Evolutionary conservation across 2,113 vertebrate species (phyloP).

Genomic region (Raja brachyura): DNA sequence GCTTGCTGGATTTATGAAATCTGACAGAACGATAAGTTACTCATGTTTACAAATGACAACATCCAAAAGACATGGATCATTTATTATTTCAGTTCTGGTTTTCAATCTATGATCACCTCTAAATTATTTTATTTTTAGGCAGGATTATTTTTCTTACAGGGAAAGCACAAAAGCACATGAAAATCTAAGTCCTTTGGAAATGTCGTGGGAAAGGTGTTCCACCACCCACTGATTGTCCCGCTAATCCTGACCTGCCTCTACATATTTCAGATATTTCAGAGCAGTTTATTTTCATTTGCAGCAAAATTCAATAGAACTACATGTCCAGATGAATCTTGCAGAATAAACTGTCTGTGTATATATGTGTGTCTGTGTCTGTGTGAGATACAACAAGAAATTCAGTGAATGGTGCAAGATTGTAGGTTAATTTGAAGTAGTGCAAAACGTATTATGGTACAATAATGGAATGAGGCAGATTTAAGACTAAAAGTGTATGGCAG

Average conservation of each 20-base stretch:
- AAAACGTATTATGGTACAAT: too few species aligned
- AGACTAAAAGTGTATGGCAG: too few species aligned
- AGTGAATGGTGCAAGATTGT: too few species aligned
- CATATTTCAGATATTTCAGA: not conserved
- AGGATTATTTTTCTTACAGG: not conserved
- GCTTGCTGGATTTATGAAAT: constrained; percentile 40
- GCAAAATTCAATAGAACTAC: too few species aligned
- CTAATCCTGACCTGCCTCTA: not conserved
- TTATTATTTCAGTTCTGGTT: constrained; percentile 5
- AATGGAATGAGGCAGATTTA: too few species aligned
- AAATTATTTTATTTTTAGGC: not conserved
- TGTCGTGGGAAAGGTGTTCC: not conserved
- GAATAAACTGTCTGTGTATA: too few species aligned
- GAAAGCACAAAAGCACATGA: too few species aligned
- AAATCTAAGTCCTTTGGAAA: not conserved
- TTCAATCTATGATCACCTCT: not conserved
- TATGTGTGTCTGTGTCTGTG: too few species aligned
- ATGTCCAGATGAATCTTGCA: too few species aligned
- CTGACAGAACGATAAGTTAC: constrained; percentile 41
- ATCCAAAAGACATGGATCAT: constrained; percentile 34
- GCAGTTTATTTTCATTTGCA: too few species aligned
- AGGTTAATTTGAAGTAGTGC: too few species aligned
- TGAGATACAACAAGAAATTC: too few species aligned
- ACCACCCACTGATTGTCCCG: not conserved
- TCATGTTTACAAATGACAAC: constrained; percentile 42